Evolutionary conservation across 2,888 invertebrate genomes (phyloP), one percentile per base, ranked within the genome.

Genomic region (Synanthedon formicaeformis): DNA sequence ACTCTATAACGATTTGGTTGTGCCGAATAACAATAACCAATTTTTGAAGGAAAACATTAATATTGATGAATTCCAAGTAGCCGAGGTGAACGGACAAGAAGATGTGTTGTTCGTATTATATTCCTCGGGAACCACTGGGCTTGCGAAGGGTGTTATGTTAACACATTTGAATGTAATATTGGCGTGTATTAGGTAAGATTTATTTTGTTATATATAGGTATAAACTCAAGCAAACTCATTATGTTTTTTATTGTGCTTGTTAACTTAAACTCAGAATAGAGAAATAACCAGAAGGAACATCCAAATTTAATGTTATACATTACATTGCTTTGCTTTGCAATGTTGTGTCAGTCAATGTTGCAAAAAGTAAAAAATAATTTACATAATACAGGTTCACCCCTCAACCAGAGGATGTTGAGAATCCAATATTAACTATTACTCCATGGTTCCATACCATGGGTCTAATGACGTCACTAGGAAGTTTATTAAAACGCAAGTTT

Each of bases 81-180:
- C 64, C 0, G 76, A 77, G 6, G 76, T 80, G 0, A 50, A 63
- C 2, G 79, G 79, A 1, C 71, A 75, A 41, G 60, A 52, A 0
- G 84, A 84, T 27, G 63, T 71, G 0, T 41, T 71, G 8, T 63
- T 79, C 10, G 67, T 85, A 13, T 50, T 83, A 27, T 84, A 82
- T 54, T 85, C 85, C 0, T 85, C 84, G 2, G 85, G 85, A 0
- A 85, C 85, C 0, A 84, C 84, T 0, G 84, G 85, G 0, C 8
- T 84, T 51, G 78, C 83, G 0, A 85, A 85, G 58, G 85, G 83
- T 2, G 85, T 84, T 0, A 72, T 80, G 73, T 34, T 75, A 16
- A 73, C 82, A 0, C 84, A 85, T 59, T 53, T 71, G 0, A 83
- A 79, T 59, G 58, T 75, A 0, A 54, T 83, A 0, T 52, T 64